These are phyloP conservation scores for Bubo scandiacus DNA, from an alignment of 2,113 vertebrate genomes.

Conservation along the genomic window DNA sequence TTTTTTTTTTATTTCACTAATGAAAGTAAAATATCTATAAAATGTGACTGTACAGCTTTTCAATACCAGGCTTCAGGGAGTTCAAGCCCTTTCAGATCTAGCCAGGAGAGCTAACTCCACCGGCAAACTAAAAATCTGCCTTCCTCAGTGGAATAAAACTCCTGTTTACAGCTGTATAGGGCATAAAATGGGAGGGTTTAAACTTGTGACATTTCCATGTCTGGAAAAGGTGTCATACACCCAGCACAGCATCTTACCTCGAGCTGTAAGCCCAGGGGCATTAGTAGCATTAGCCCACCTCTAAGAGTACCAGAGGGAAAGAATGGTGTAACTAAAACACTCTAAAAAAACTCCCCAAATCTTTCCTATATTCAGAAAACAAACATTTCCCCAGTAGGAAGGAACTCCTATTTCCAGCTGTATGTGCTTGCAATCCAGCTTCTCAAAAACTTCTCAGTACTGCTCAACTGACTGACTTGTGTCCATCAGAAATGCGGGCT, in stretches of 20 bases:
- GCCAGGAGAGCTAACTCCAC: background rate
- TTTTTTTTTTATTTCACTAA: background rate
- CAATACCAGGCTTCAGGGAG: conserved; percentile 27
- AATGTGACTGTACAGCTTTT: conserved; percentile 7
- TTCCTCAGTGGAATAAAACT: conserved; percentile 42
- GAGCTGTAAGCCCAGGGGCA: conserved; percentile 14
- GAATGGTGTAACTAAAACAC: background rate
- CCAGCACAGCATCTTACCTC: background rate
- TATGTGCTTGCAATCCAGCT: background rate
- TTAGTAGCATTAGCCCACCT: conserved; percentile 33
- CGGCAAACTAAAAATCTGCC: background rate
- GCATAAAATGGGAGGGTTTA: conserved; percentile 27
- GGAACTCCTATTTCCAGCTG: background rate
- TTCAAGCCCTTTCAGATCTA: conserved; percentile 41
- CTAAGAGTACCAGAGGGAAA: background rate
- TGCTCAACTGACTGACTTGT: background rate
- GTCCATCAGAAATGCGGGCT: background rate
- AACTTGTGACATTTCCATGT: conserved; percentile 50
- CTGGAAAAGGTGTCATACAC: background rate
- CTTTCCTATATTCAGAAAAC: background rate
- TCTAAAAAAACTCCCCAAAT: background rate
- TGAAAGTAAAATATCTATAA: conserved; percentile 18
- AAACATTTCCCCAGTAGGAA: background rate
- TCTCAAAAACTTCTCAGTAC: background rate
- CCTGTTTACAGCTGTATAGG: background rate